A percentile compares a stretch with the other conserved stretches of the same genome.
These are phyloP conservation scores for Laupala kohalensis DNA, from an alignment of 1,140 invertebrate genomes.

Conservation along the genomic window DNA sequence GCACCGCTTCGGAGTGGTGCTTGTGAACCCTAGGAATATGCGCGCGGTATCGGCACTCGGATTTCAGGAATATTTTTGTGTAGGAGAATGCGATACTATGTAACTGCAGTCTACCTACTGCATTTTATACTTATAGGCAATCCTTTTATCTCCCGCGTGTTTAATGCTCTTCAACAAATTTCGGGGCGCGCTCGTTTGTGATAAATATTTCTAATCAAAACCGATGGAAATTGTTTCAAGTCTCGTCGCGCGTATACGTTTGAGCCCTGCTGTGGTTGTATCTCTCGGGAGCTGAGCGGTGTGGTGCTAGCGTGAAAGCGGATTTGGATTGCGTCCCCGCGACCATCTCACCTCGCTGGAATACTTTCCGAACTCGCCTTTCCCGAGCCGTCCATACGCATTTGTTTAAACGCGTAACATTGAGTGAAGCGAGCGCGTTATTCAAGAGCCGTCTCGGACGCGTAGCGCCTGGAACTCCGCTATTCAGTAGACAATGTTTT, in stretches of 20 bases:
- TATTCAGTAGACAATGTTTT: neutral
- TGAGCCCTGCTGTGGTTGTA: no score
- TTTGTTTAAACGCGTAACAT: neutral
- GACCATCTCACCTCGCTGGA: neutral
- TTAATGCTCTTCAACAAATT: neutral
- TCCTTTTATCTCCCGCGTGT: neutral
- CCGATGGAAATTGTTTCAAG: neutral
- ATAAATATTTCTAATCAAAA: neutral
- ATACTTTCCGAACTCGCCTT: neutral
- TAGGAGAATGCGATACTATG: neutral
- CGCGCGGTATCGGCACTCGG: neutral
- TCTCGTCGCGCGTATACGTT: neutral
- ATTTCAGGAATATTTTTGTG: neutral
- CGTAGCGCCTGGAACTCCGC: neutral
- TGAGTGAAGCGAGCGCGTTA: neutral
- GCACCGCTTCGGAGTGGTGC: neutral
- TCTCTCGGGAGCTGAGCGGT: no score
- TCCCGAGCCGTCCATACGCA: neutral
- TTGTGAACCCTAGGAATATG: no score
- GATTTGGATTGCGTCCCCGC: neutral
- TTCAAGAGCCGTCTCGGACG: neutral
- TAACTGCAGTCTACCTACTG: neutral
- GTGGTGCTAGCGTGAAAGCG: neutral
- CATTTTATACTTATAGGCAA: neutral
- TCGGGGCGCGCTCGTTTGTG: neutral